Conservation (phyloP, 2,888 invertebrate genomes). For the Syrphus vitripennis region DNA sequence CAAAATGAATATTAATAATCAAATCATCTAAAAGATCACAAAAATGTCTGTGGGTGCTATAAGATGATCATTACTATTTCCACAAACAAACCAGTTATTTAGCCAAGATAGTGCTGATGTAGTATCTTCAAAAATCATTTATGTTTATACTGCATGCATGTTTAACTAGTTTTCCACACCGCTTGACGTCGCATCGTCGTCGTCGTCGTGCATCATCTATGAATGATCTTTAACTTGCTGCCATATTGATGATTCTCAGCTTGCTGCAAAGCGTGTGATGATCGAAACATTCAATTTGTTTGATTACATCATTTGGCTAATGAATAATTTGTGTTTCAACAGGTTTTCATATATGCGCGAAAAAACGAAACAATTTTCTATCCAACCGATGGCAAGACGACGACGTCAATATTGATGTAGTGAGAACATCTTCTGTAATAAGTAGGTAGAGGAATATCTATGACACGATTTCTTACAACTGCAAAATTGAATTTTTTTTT, state of each 20-base stretch:
- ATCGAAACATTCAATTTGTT: slow-evolving; percentile 64
- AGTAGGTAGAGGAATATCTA: not conserved
- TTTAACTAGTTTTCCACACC: slow-evolving; percentile 58
- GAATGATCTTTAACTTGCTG: slow-evolving; percentile 30
- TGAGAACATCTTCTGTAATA: slow-evolving; percentile 7
- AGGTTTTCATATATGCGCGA: slow-evolving; percentile 46
- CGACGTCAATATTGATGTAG: slow-evolving; percentile 23
- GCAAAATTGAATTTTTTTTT: not conserved
- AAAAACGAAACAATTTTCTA: slow-evolving; percentile 25
- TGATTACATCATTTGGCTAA: slow-evolving; percentile 68
- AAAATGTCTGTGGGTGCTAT: slow-evolving; percentile 50
- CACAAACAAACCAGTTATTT: slow-evolving; percentile 31
- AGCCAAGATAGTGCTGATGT: not conserved
- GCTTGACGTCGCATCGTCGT: not conserved
- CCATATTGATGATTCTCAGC: slow-evolving; percentile 25
- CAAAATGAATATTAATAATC: not conserved
- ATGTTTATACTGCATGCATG: slow-evolving; percentile 20
- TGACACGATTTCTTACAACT: not conserved
- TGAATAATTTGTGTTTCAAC: slow-evolving; percentile 68
- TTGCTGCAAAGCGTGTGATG: slow-evolving; percentile 25
- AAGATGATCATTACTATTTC: slow-evolving; percentile 48
- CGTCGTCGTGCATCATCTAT: not conserved
- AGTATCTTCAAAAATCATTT: slow-evolving; percentile 48
- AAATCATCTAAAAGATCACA: slow-evolving; percentile 29
- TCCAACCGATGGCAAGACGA: not conserved